These are phyloP conservation scores for Cataglyphis albicans DNA, from an alignment of 2,888 invertebrate genomes.

Conservation along the genomic window DNA sequence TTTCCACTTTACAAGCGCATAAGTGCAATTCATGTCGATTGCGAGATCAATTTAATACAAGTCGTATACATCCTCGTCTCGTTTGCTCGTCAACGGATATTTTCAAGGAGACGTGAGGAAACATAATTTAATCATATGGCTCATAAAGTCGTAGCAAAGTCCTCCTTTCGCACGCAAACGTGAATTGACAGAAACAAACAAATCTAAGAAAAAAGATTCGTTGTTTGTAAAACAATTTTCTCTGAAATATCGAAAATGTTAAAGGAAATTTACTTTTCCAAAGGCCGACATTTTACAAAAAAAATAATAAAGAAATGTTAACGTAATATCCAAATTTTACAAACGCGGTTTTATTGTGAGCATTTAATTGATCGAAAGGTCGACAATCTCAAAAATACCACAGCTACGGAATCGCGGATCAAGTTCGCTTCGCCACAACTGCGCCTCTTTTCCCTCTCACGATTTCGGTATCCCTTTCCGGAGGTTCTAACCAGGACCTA, in stretches of 20 bases:
- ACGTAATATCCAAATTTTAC: slow-evolving; percentile 37
- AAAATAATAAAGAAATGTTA: slow-evolving; percentile 37
- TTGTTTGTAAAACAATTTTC: not conserved
- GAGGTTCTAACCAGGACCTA: slow-evolving; percentile 52
- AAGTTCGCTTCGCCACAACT: slow-evolving; percentile 64
- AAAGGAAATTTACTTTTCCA: not conserved
- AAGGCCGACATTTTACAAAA: not conserved
- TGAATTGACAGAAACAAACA: not conserved
- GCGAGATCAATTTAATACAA: slow-evolving; percentile 56
- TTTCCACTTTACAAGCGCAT: slow-evolving; percentile 66
- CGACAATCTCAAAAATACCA: slow-evolving; percentile 70
- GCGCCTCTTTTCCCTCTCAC: slow-evolving; percentile 66
- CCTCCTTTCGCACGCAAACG: not conserved
- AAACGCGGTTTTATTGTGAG: slow-evolving; percentile 58
- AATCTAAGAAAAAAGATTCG: not conserved
- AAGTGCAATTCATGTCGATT: slow-evolving; percentile 78
- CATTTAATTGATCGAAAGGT: slow-evolving; percentile 74
- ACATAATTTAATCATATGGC: not conserved
- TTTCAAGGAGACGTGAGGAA: not conserved
- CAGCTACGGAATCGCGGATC: slow-evolving; percentile 64
- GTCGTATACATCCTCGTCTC: slow-evolving; percentile 18
- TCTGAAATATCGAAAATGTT: slow-evolving; percentile 14
- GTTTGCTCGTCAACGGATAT: not conserved
- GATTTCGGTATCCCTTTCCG: slow-evolving; percentile 43
- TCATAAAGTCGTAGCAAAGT: not conserved